A percentile compares a stretch with the other conserved stretches of the same genome.
phyloP scores from a whole-genome alignment of 2,797 vertebrate species.

The Rallus crepitans region DNA sequence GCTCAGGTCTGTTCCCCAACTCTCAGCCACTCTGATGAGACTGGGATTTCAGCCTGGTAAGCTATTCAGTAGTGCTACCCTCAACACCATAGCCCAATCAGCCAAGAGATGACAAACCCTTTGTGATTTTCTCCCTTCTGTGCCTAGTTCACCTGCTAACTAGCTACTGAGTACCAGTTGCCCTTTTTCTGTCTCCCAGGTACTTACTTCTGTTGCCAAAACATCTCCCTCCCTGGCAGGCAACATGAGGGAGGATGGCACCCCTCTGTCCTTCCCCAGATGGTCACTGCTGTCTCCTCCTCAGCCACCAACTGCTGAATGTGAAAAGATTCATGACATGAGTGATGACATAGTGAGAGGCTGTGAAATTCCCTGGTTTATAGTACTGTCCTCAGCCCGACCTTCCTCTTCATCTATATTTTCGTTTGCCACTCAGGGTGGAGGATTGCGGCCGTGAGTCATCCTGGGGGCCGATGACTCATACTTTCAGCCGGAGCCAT shows the following conservation, averaged over 20 bases:
- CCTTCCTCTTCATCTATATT: conserved; percentile 67
- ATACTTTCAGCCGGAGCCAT: conserved; percentile 21
- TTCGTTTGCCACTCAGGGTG: neutral
- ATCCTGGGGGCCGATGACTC: conserved; percentile 61
- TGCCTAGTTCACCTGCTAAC: conserved; percentile 12
- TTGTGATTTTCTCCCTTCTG: neutral
- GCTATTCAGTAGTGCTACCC: neutral
- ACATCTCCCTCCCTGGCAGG: neutral
- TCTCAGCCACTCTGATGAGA: neutral
- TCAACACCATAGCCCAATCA: neutral
- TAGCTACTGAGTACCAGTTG: neutral
- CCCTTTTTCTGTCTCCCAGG: conserved; percentile 15
- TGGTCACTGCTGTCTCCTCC: conserved; percentile 51
- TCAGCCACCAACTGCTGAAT: conserved; percentile 59
- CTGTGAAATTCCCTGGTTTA: conserved; percentile 72
- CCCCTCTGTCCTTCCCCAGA: conserved; percentile 31
- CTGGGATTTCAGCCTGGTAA: neutral
- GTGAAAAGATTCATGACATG: conserved; percentile 65
- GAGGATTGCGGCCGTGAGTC: conserved; percentile 28
- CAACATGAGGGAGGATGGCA: neutral
- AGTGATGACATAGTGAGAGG: conserved; percentile 64
- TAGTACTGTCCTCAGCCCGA: conserved; percentile 62
- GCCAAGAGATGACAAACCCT: neutral
- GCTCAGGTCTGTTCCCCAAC: neutral
- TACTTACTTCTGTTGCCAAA: conserved; percentile 34